Base-by-base conservation (phyloP, 30 jellyfish, hydroid and myxozoan genomes). In the Pseudorhiza aurosa region DNA sequence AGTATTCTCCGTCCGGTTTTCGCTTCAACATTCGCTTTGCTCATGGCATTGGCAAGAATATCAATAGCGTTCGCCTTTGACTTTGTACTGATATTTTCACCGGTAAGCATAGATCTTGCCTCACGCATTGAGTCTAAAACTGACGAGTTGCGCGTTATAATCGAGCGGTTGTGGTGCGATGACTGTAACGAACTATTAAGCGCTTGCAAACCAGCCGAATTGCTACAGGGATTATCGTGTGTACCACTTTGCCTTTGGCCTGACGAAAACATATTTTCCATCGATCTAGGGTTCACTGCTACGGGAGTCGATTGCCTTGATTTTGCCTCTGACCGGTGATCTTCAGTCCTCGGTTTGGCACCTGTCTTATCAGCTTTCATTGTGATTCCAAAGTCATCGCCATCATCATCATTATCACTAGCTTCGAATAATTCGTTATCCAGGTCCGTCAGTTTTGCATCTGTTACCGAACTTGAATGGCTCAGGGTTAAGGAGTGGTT, bases 1-100 rank as follows among this genome's bases (percentile, higher is more conserved):
- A 90, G 67, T 1, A 91, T 91, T 31, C 98, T 35, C 69, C 80
- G 91, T 11, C 96, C 98, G 3, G 98, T 85, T 46, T 91, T 60
- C 28, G 98, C 98, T 70, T 91, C 98, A 9, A 91, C 87, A 56
- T 91, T 91, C 36, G 87, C 98, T 55, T 91, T 91, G 33, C 73
- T 91, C 96, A 91, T 91, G 29, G 98, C 98, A 67, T 85, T 91
- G 28, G 98, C 98, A 1, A 91, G 85, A 82, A 91, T 85, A 36
- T 80, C 98, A 10, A 91, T 91, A 22, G 91, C 98, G 43, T 78
- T 96, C 0, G 98, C 81, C 46, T 85, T 85, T 26, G 96, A 63
- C 44, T 85, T 78, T 4, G 88, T 88, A 27, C 83, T 80, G 18
- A 75, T 80, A 9, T 65, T 75, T 0, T 85, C 82, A 58, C 64